Evolutionary conservation across 2,888 invertebrate species (phyloP).

Genomic region (Heliconius ethilla): DNA sequence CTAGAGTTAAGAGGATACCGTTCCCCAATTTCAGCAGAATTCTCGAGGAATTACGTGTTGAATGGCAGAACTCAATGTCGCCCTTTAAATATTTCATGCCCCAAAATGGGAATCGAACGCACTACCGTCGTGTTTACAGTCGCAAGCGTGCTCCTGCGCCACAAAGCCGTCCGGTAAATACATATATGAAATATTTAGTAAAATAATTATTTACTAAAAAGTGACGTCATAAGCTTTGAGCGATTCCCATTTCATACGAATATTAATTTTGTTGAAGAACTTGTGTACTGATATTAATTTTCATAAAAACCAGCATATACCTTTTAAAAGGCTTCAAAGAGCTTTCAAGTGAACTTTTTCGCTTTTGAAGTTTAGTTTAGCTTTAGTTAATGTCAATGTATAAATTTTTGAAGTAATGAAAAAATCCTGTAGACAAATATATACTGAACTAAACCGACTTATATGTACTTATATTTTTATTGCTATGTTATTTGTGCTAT

Average conservation of each 20-base stretch:
- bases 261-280: conserved; percentile 6
- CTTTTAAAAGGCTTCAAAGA: neutral
- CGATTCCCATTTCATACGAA: neutral
- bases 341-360: conserved; percentile 3
- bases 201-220: neutral
- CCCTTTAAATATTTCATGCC: too few species aligned
- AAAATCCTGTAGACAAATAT: too few species aligned
- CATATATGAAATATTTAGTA: neutral
- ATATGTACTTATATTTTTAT: neutral
- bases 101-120: neutral
- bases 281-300: conserved; percentile 7
- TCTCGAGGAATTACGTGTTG: neutral
- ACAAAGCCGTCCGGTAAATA: too few species aligned
- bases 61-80: too few species aligned
- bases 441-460: too few species aligned
- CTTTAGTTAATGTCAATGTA: conserved; percentile 8
- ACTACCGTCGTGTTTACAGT: neutral
- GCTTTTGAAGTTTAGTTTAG: neutral
- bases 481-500: neutral
- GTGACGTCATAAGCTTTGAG: neutral
- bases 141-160: too few species aligned
- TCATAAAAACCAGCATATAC: conserved; percentile 1
- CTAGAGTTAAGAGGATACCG: neutral
- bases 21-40: neutral
- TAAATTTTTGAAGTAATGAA: neutral